These are phyloP conservation scores for Synanceia verrucosa DNA, from an alignment of 2,797 vertebrate genomes.

Conservation along the genomic window DNA sequence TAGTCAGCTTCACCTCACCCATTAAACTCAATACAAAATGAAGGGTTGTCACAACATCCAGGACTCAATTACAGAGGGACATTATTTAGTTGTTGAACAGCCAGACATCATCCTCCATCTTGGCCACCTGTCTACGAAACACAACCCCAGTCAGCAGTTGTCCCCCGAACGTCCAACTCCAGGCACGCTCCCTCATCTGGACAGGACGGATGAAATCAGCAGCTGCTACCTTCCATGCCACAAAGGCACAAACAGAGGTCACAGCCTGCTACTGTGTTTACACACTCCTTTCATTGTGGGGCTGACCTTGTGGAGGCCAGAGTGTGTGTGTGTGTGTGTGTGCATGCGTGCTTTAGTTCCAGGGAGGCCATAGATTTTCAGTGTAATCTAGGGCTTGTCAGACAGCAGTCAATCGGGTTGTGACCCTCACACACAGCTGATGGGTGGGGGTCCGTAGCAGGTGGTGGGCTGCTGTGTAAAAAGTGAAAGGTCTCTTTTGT, in stretches of 20 bases:
- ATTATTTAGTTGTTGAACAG: neutral
- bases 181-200: constrained; percentile 66
- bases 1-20: neutral
- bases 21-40: neutral
- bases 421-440: constrained; percentile 63
- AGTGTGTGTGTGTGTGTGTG: constrained; percentile 18
- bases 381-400: constrained; percentile 65
- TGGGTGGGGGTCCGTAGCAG: constrained; percentile 48
- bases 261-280: constrained; percentile 71
- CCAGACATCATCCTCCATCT: constrained; percentile 22
- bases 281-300: constrained; percentile 73
- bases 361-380: constrained; percentile 73
- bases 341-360: constrained; percentile 39
- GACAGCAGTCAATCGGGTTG: constrained; percentile 55
- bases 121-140: constrained; percentile 68
- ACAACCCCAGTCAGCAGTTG: constrained; percentile 69
- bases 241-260: constrained; percentile 65
- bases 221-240: constrained; percentile 68
- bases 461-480: constrained; percentile 59
- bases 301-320: constrained; percentile 60
- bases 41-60: neutral
- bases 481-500: constrained; percentile 69
- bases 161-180: constrained; percentile 42
- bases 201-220: constrained; percentile 66
- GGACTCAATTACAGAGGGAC: neutral